Conservation (phyloP, 2,797 vertebrate species). For the Cryptoblepharus egeriae region DNA sequence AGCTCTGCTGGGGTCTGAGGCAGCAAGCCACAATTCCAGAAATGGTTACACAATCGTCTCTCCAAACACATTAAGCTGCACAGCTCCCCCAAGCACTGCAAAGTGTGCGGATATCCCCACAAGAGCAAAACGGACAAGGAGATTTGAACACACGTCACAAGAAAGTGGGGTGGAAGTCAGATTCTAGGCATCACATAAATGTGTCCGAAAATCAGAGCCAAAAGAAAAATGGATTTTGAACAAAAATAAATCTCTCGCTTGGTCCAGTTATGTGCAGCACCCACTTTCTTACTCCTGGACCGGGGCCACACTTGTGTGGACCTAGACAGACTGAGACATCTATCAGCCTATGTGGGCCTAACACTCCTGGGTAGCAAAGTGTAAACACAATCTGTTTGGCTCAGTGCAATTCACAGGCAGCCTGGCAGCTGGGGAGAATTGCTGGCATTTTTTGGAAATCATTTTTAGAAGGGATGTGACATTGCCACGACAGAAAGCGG, state of each 20-base stretch:
- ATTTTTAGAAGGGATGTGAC: conserved; percentile 45
- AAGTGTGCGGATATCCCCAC: no score
- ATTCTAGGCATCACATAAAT: background rate
- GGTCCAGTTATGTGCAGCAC: conserved; percentile 10
- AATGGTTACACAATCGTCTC: no score
- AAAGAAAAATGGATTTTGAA: background rate
- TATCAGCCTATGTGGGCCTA: conserved; percentile 29
- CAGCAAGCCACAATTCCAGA: background rate
- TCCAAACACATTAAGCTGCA: no score
- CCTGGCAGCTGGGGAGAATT: conserved; percentile 45
- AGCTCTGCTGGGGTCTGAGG: background rate
- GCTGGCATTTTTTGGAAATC: conserved; percentile 25
- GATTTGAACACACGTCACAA: background rate
- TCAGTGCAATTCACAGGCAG: conserved; percentile 14
- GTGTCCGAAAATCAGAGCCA: background rate
- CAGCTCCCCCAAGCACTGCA: no score
- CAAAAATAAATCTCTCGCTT: background rate
- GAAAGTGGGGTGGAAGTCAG: background rate
- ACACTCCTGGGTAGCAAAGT: conserved; percentile 50
- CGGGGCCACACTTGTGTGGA: conserved; percentile 54
- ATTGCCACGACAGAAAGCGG: conserved; percentile 17
- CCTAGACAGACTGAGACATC: conserved; percentile 23
- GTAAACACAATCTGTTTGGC: conserved; percentile 64
- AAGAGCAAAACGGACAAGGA: background rate
- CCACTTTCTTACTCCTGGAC: conserved; percentile 36